Conservation (phyloP, 2,888 invertebrate genomes). For the Stenotaenia linearis region DNA sequence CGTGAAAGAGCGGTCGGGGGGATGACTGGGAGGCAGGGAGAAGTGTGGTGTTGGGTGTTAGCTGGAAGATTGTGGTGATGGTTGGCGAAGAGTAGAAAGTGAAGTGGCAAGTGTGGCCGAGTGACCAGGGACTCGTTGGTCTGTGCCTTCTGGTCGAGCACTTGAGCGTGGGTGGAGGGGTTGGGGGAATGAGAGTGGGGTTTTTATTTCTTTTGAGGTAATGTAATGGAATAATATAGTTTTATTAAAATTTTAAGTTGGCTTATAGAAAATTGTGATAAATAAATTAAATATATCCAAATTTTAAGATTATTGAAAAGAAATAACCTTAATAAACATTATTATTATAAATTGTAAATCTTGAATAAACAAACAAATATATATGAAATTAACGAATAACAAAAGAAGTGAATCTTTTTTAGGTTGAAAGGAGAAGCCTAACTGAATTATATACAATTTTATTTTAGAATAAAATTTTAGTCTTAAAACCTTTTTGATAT, state of each 20-base stretch:
- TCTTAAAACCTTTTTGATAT: too few relatives aligned
- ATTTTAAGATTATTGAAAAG: too few relatives aligned
- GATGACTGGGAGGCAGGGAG: neutral
- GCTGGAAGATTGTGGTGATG: slow-evolving; percentile 17
- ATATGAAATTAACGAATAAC: too few relatives aligned
- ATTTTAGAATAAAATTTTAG: too few relatives aligned
- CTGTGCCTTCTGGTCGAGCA: neutral
- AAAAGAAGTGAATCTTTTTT: too few relatives aligned
- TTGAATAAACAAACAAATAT: too few relatives aligned
- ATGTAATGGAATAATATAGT: neutral
- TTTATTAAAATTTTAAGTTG: neutral
- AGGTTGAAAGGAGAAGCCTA: too few relatives aligned
- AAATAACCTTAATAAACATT: too few relatives aligned
- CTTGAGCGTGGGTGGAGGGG: neutral
- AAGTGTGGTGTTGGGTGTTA: slow-evolving; percentile 16
- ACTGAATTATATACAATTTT: too few relatives aligned
- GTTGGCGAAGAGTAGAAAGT: neutral
- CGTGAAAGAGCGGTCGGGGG: slow-evolving; percentile 12
- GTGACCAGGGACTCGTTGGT: slow-evolving; percentile 20
- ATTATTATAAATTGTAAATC: too few relatives aligned
- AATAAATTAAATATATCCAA: too few relatives aligned
- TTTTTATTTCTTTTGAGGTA: neutral
- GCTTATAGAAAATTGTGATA: neutral
- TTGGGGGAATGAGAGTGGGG: neutral
- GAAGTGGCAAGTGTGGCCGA: slow-evolving; percentile 20